Evolutionary conservation across 1,140 invertebrate genomes (phyloP), one percentile per base, ranked within the genome.

Genomic region (Tetraneura akinire): DNA sequence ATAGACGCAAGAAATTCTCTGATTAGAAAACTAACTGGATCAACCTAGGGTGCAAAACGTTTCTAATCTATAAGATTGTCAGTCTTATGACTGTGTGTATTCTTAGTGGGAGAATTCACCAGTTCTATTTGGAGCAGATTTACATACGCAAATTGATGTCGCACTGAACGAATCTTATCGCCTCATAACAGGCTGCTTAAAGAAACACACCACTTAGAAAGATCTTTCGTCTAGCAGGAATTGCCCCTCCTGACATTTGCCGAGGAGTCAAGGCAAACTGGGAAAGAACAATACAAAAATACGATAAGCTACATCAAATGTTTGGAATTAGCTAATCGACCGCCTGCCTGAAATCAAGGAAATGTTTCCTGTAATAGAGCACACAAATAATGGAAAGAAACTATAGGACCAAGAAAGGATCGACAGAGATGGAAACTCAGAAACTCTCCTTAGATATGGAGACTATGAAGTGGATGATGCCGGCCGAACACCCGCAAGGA

Each of bases 171-270:
- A 66, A 66, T 32, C 62, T 8, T 66, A 32, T 66, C 26, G 32
- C 3, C 86, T 86, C 87, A 87, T 85, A 86, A 87, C 84, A 83
- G 85, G 86, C 21, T 66, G 62, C 62, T 37, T 66, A 32, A 66
- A 66, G 18, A 66, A n/a, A 18, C 29, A 66, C 32, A 66, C 32
- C 62, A 37, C 42, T 66, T 11, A 53, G 49, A n/a, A 47, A 47
- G 11, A 47, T 47, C 4, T 57, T 21, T 57, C 10, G 3, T 10
- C 53, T 57, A 26, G 18, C 53, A 57, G 53, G 53, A 5, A 21
- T 57, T 18, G 18, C 53, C 53, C 53, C 53, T 21, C 53, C 53
- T 57, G 8, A 26, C 5, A 57, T 57, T 57, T 5, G 53, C 18
- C 8, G 53, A 18, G 23, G 8, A 21, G 53, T 57, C 18, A 57